Evolutionary conservation across 2,888 invertebrate species (phyloP), one percentile per base, ranked within the genome.

Genomic region (Gryllus longicercus): DNA sequence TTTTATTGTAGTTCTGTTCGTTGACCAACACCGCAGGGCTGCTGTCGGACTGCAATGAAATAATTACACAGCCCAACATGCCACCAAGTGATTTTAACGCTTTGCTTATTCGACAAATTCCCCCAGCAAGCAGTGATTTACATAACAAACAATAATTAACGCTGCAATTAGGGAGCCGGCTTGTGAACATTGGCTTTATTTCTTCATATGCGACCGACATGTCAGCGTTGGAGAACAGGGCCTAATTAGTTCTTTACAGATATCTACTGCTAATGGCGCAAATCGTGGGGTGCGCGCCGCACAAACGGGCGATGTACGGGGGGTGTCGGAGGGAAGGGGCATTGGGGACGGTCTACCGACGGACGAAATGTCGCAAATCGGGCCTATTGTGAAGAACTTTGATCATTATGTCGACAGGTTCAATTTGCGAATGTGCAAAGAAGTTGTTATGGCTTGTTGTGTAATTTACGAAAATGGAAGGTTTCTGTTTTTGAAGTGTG

Each of bases 41-140:
- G 14, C n/a, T 63, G 63, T 18, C 63, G 16, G 38, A 63, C 63
- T 63, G 63, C n/a, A 63, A 63, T 63, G 63, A 63, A 63, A 63
- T 63, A 63, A 63, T 63, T 63, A 63, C 63, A 63, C 63, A n/a
- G n/a, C 14, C 63, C 63, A n/a, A 63, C 63, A 63, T 63, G 63
- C 63, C 63, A 63, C 63, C 63, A 63, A 63, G n/a, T 63, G 63
- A 63, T 63, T 63, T 63, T 63, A 63, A 63, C 63, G 63, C 63
- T 63, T 63, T 63, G 63, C 63, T 63, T 63, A 63, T 63, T 63
- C 63, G 63, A 63, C 63, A 63, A 63, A 63, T 63, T 63, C 63
- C 63, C 63, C 63, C 63, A 63, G 63, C 63, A 63, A 63, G 63
- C 63, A 63, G 63, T 63, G 63, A 63, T 63, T 63, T 63, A 63